Conservation (phyloP, 2,113 vertebrate species). For the Phycodurus eques region DNA sequence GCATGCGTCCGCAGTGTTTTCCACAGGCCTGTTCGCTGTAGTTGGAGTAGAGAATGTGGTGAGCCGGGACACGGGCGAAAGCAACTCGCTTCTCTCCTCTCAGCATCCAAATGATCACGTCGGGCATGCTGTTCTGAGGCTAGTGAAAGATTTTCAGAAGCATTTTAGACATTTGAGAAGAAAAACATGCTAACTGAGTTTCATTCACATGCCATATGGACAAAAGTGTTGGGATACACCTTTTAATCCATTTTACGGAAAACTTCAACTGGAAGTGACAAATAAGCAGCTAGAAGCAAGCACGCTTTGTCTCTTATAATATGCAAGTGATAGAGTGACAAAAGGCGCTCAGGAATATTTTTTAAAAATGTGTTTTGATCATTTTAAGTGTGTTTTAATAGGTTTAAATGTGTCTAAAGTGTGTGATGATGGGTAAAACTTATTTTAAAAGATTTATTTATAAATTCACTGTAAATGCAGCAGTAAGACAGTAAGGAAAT, state of each 20-base stretch:
- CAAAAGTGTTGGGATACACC: not conserved
- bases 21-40: slow-evolving; percentile 81
- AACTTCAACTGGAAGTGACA: too few species aligned
- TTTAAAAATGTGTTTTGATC: too few species aligned
- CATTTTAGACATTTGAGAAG: not conserved
- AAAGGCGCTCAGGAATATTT: too few species aligned
- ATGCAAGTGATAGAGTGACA: too few species aligned
- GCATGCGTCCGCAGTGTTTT: slow-evolving; percentile 87
- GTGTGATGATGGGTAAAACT: too few species aligned
- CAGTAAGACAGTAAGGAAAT: not conserved
- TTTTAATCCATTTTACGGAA: too few species aligned
- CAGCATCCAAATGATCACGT: slow-evolving; percentile 98
- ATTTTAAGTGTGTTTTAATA: too few species aligned
- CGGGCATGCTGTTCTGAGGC: slow-evolving; percentile 97
- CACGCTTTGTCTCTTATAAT: too few species aligned
- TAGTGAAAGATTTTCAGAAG: slow-evolving; percentile 41
- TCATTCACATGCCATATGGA: not conserved
- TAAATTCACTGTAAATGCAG: not conserved
- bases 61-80: slow-evolving; percentile 86
- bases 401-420: too few species aligned
- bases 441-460: too few species aligned
- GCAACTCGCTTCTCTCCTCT: slow-evolving; percentile 89
- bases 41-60: slow-evolving; percentile 84
- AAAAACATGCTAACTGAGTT: not conserved
- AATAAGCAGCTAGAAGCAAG: too few species aligned